phyloP scores from a whole-genome alignment of 1,140 invertebrate species.

The Cyclina sinensis region DNA sequence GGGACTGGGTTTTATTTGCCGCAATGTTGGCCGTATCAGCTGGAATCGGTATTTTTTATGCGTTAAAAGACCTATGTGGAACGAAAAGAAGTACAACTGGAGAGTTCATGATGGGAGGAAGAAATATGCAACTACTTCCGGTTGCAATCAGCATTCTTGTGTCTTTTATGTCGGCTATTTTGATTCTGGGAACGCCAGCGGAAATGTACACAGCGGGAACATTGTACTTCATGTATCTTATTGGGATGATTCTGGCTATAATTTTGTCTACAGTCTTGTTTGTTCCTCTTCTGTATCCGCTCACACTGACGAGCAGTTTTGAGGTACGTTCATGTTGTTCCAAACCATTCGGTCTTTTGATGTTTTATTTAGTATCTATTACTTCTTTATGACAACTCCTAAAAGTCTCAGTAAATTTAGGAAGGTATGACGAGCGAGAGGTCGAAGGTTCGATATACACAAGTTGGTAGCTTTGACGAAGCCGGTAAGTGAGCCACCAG shows the following conservation, averaged over 20 bases:
- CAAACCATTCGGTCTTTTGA: too few species aligned
- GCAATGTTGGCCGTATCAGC: slow-evolving; percentile 85
- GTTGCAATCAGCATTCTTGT: slow-evolving; percentile 86
- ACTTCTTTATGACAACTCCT: too few species aligned
- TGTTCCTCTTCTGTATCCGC: slow-evolving; percentile 80
- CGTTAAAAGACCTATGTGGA: slow-evolving; percentile 89
- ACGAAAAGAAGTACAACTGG: slow-evolving; percentile 93
- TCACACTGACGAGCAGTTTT: slow-evolving; percentile 81
- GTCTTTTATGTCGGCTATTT: slow-evolving; percentile 85
- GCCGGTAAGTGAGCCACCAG: too few species aligned
- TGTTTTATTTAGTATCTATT: too few species aligned
- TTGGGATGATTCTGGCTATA: slow-evolving; percentile 74
- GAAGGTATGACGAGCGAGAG: too few species aligned
- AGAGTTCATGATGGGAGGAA: slow-evolving; percentile 93
- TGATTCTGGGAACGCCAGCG: slow-evolving; percentile 86
- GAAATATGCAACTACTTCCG: slow-evolving; percentile 90
- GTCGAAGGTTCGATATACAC: too few species aligned
- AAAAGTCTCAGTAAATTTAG: too few species aligned
- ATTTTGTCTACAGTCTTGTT: slow-evolving; percentile 76
- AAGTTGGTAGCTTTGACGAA: too few species aligned
- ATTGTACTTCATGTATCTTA: slow-evolving; percentile 77
- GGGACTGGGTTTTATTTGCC: slow-evolving; percentile 79
- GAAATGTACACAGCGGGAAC: slow-evolving; percentile 84
- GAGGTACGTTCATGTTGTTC: slow-evolving; percentile 72
- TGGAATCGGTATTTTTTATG: slow-evolving; percentile 92